These are phyloP conservation scores for Halcyon badia DNA, from an alignment of 2,797 vertebrate species.

Conservation along the genomic window DNA sequence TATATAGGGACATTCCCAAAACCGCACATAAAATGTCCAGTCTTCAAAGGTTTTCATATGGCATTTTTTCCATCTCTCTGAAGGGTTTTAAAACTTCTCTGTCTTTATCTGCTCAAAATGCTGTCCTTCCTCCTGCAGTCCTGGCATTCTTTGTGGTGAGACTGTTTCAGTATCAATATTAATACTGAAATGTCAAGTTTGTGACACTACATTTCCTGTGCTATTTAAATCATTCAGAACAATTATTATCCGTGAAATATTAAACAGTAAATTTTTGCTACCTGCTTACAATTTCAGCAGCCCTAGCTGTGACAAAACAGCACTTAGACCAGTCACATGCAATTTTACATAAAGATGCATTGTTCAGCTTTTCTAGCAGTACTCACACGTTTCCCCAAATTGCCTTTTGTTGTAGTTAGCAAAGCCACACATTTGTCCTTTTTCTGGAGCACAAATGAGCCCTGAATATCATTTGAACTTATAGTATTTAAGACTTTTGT, in stretches of 20 bases:
- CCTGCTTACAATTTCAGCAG: conserved; percentile 64
- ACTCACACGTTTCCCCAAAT: conserved; percentile 22
- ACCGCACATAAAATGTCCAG: neutral
- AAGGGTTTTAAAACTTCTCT: conserved; percentile 48
- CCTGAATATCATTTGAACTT: conserved; percentile 9
- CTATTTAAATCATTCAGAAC: conserved; percentile 76
- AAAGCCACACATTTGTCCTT: conserved; percentile 30
- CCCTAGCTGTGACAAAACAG: conserved; percentile 50
- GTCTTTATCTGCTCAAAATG: conserved; percentile 59
- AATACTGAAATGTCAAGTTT: conserved; percentile 82
- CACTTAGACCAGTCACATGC: conserved; percentile 10
- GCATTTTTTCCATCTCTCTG: conserved; percentile 1
- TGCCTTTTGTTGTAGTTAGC: conserved; percentile 24
- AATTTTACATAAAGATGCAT: conserved; percentile 20
- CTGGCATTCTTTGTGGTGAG: conserved; percentile 77
- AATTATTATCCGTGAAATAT: conserved; percentile 75
- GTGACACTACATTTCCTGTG: conserved; percentile 79
- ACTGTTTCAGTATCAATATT: conserved; percentile 82
- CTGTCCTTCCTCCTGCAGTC: conserved; percentile 58
- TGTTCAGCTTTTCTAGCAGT: conserved; percentile 1
- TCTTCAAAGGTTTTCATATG: neutral
- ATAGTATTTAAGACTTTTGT: neutral
- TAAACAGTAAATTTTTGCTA: conserved; percentile 71
- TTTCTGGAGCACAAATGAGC: conserved; percentile 22
- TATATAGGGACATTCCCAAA: neutral